These are phyloP conservation scores for Melanitta fusca DNA, from an alignment of 2,797 vertebrate species.

Conservation along the genomic window DNA sequence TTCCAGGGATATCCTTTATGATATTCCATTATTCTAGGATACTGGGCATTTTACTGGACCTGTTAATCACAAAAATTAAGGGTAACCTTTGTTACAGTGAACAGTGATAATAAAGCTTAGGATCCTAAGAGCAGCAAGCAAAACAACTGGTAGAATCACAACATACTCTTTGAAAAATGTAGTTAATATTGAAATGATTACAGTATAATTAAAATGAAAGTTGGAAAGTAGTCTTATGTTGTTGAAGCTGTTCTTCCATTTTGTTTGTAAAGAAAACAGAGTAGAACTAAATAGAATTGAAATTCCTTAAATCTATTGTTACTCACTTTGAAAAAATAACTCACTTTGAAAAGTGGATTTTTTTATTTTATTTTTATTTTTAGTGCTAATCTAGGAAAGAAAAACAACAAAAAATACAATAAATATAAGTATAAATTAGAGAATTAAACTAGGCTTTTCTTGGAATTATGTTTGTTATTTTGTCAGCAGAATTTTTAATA, in stretches of 20 bases:
- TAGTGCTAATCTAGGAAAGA: not conserved
- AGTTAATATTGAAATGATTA: not conserved
- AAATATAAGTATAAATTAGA: not conserved
- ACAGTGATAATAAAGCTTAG: not conserved
- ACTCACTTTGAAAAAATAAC: not conserved
- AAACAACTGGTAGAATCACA: not conserved
- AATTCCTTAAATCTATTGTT: not conserved
- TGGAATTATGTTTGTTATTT: not conserved
- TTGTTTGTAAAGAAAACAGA: not conserved
- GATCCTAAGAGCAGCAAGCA: not conserved
- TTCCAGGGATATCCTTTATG: not conserved
- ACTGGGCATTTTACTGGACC: not conserved
- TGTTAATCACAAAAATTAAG: not conserved
- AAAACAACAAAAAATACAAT: not conserved
- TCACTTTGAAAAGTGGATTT: not conserved
- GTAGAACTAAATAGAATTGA: not conserved
- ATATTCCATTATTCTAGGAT: not conserved
- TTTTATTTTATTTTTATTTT: not conserved
- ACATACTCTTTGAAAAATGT: not conserved
- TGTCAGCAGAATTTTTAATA: not conserved
- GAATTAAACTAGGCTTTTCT: not conserved
- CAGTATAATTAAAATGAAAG: not conserved
- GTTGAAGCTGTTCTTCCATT: not conserved
- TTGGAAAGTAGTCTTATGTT: not conserved
- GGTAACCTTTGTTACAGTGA: not conserved